Percentiles rank a stretch among this genome's conserved stretches.
Evolutionary conservation across 1,140 invertebrate genomes (phyloP).

Genomic region (Thereuonema tuberculata): DNA sequence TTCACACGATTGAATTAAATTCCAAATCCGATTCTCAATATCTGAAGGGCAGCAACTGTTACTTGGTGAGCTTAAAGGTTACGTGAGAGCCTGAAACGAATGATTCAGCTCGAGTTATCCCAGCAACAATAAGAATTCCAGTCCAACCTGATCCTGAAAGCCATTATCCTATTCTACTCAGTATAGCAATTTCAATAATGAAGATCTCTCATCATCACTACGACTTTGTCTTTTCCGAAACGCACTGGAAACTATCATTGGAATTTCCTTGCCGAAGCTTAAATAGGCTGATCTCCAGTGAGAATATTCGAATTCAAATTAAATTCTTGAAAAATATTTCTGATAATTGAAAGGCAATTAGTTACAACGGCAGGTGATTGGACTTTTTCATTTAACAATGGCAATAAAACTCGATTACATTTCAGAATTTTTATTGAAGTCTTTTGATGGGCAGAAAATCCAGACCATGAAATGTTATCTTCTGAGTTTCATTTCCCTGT

Average conservation of each 20-base stretch:
- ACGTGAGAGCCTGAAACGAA: neutral
- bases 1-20: neutral
- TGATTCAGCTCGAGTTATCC: neutral
- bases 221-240: neutral
- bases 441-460: too few species aligned
- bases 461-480: too few species aligned
- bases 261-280: neutral
- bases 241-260: neutral
- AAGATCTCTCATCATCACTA: neutral
- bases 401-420: neutral
- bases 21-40: neutral
- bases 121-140: neutral
- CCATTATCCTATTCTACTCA: neutral
- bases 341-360: too few species aligned
- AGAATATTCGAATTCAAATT: too few species aligned
- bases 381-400: neutral
- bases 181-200: neutral
- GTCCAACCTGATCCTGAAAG: neutral
- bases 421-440: too few species aligned
- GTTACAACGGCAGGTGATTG: neutral
- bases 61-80: neutral
- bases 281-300: neutral
- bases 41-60: neutral
- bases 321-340: neutral
- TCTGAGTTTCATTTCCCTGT: too few species aligned